Base-by-base conservation (phyloP, 2,888 invertebrate species). In the Nasonia oneida region DNA sequence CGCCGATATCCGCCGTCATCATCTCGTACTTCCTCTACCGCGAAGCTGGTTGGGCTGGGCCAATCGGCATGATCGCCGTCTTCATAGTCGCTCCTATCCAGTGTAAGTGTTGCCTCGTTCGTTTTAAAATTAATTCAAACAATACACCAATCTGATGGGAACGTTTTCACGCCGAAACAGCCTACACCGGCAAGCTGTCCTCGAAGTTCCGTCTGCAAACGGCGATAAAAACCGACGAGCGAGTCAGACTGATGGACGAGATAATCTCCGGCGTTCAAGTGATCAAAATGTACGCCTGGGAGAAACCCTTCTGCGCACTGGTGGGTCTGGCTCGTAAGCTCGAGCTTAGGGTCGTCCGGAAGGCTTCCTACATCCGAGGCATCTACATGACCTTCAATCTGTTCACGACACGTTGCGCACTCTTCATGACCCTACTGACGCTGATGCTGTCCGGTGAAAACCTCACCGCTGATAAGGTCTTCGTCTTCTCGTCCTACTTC, bases 11-110 rank as follows among this genome's bases (percentile, higher is more conserved):
- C 50, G 90, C 96, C 1, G 89, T 95, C 0, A 95, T 96, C 53
- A 96, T 98, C 37, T 96, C 97, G 87, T 96, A 96, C 90, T 96
- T 98, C 87, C 95, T 98, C 83, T 98, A 97, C 94, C 93, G 94
- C 50, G 96, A 96, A 91, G 96, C 97, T 81, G 87, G 87, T 5
- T 95, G 95, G 87, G 96, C 97, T 0, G 97, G 97, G 5, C 93
- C 98, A 50, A 95, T 97, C 75, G 98, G 99, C 15, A 97, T 98
- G 81, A 95, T 96, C 0, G 96, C 97, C 6, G 95, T 99, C 47
- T 95, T 98, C 50, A 92, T 98, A 14, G 96, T 98, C 1, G 96
- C 98, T 82, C 98, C 98, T 0, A 95, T 98, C 64, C 98, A 99
- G 95, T 97, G 97, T 93, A 79, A 89, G 37, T 18, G 5, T 23